Conservation (phyloP, 2,113 vertebrate species). For the Arothron firmamentum region DNA sequence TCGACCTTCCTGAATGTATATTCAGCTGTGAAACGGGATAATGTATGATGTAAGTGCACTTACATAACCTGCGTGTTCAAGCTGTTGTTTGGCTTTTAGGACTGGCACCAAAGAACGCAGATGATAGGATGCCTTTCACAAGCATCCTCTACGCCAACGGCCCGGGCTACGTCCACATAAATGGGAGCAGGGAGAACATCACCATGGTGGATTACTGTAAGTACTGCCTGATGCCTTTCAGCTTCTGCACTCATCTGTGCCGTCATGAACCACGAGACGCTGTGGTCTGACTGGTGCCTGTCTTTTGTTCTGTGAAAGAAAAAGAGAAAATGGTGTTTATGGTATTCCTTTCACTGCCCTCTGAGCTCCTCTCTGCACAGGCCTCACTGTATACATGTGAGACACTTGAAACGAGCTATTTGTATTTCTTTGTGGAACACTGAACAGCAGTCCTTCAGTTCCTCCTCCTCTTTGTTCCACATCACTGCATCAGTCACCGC, state of each 20-base stretch:
- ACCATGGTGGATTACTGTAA: slow-evolving; percentile 75
- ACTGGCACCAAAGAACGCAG: slow-evolving; percentile 73
- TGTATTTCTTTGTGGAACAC: slow-evolving; percentile 42
- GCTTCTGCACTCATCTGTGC: slow-evolving; percentile 32
- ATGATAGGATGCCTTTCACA: slow-evolving; percentile 77
- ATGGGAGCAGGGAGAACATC: slow-evolving; percentile 77
- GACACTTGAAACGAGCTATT: slow-evolving; percentile 3
- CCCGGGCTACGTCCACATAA: slow-evolving; percentile 76
- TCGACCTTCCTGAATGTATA: not conserved
- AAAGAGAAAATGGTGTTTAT: slow-evolving; percentile 29
- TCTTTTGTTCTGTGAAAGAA: slow-evolving; percentile 31
- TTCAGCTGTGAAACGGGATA: not conserved
- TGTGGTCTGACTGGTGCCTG: slow-evolving; percentile 45
- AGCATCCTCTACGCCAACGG: slow-evolving; percentile 81
- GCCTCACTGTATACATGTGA: slow-evolving; percentile 1
- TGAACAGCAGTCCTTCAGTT: slow-evolving; percentile 19
- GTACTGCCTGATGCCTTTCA: slow-evolving; percentile 63
- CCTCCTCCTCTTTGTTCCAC: slow-evolving; percentile 32
- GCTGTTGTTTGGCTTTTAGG: slow-evolving; percentile 56
- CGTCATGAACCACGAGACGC: slow-evolving; percentile 28
- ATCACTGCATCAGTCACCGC: slow-evolving; percentile 31
- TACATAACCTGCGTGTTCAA: not conserved
- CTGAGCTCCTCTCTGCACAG: slow-evolving; percentile 12
- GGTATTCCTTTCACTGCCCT: slow-evolving; percentile 2
- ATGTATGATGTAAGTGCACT: not conserved